Evolutionary conservation across 1,140 invertebrate species (phyloP), one percentile per base, ranked within the genome.

Genomic region (Parapsyche elsis): DNA sequence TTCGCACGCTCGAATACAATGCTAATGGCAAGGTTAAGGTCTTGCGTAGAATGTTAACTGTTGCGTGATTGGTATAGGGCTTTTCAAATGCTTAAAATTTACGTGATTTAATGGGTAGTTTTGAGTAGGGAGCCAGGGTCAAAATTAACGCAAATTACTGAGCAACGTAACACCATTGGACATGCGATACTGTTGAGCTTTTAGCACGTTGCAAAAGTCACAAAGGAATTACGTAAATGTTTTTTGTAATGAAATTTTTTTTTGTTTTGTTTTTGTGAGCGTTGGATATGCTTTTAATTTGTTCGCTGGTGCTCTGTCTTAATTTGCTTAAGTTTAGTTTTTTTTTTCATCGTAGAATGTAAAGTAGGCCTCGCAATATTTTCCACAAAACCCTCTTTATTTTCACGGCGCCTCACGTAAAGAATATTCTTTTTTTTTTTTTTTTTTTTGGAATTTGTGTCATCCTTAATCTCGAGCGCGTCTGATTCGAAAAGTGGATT

Each of bases 281-380:
- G 30, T 38, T 38, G 30, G 2, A 7, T 4, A 38, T 38, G 1
- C 30, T 38, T 38, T 38, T 38, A 38, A 38, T 38, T 38, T 38
- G 1, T 38, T 38, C 30, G 7, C 30, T 7, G 30, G 16, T 21
- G 57, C 16, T 21, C 21, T 61, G n/a, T n/a, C 21, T 16, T 61
- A 61, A 61, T 61, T 61, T 61, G 57, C 57, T 61, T 61, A 19
- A 9, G 57, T 61, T 61, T 61, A 61, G 21, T 19, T 61, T 19
- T 67, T 53, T 53, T 53, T 53, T 53, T 16, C 30, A 19, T 61
- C 57, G 57, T 38, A 12, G 64, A 67, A 26, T 67, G 26, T 23
- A 67, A 67, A 67, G 64, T 38, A 7, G 23, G 19, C 14, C 64
- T 26, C 64, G 49, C 12, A 5, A 53, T 53, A 53, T 53, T 53